phyloP scores from a whole-genome alignment of 2,888 invertebrate species.

The Pharmacophagus antenor region DNA sequence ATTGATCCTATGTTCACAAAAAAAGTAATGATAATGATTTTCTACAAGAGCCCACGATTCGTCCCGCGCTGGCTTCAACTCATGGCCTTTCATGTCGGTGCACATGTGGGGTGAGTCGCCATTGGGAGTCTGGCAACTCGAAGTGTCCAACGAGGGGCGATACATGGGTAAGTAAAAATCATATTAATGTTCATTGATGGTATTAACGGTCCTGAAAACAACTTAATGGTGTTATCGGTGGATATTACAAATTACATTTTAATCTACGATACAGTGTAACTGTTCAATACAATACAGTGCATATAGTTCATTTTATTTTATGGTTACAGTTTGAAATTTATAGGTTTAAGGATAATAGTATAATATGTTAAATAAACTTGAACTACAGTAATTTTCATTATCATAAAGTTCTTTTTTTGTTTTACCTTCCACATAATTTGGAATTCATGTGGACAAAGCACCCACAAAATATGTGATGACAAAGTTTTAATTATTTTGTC shows the following conservation, averaged over 20 bases:
- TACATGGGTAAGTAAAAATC: conserved; percentile 86
- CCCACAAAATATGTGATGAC: conserved; percentile 1
- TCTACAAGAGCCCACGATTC: conserved; percentile 88
- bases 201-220: neutral
- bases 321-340: too few relatives aligned
- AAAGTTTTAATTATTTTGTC: neutral
- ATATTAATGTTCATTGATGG: neutral
- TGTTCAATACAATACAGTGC: too few relatives aligned
- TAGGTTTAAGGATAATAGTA: too few relatives aligned
- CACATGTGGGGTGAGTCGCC: conserved; percentile 99
- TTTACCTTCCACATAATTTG: too few relatives aligned
- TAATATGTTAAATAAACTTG: too few relatives aligned
- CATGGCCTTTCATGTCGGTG: conserved; percentile 99
- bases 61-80: conserved; percentile 94
- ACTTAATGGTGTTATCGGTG: too few relatives aligned
- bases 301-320: too few relatives aligned
- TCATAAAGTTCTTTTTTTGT: too few relatives aligned
- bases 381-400: too few relatives aligned
- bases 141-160: conserved; percentile 96
- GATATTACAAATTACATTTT: too few relatives aligned
- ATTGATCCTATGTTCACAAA: too few relatives aligned
- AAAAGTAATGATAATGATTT: conserved; percentile 1
- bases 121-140: conserved; percentile 95
- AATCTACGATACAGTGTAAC: too few relatives aligned
- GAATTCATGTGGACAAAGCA: neutral